These are phyloP conservation scores for Odontesthes bonariensis DNA, from an alignment of 2,113 vertebrate species.

Conservation along the genomic window DNA sequence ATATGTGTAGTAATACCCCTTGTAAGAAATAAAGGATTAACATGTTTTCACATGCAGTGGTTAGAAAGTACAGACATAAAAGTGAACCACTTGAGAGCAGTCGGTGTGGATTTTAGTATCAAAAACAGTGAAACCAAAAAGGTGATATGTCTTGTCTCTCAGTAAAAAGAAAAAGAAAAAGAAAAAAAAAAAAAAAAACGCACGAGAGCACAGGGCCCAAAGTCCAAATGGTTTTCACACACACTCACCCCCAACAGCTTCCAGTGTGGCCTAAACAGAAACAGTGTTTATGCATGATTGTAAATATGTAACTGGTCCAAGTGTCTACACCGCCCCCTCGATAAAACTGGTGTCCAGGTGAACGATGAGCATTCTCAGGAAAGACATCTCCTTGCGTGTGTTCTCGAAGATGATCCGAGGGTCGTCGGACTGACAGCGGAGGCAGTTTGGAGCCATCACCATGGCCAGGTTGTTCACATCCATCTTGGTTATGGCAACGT, in stretches of 20 bases:
- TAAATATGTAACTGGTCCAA: constrained; percentile 31
- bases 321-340: constrained; percentile 85
- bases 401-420: constrained; percentile 92
- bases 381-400: constrained; percentile 93
- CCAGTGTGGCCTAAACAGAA: constrained; percentile 67
- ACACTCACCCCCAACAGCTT: constrained; percentile 39
- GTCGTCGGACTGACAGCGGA: constrained; percentile 91
- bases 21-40: constrained; percentile 33
- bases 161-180: background rate
- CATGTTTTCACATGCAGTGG: constrained; percentile 51
- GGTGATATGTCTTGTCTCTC: constrained; percentile 13
- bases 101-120: constrained; percentile 34
- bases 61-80: constrained; percentile 46
- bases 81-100: constrained; percentile 29
- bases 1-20: constrained; percentile 14
- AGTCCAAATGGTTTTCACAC: constrained; percentile 37
- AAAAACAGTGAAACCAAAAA: constrained; percentile 39
- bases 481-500: constrained; percentile 93
- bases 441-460: constrained; percentile 95
- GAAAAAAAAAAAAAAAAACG: background rate
- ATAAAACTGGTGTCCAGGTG: constrained; percentile 90
- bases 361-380: constrained; percentile 91
- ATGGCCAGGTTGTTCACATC: constrained; percentile 95
- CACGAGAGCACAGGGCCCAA: constrained; percentile 17
- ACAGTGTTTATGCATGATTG: constrained; percentile 57